Conservation (phyloP, 2,113 vertebrate species). For the Casuarius casuarius region DNA sequence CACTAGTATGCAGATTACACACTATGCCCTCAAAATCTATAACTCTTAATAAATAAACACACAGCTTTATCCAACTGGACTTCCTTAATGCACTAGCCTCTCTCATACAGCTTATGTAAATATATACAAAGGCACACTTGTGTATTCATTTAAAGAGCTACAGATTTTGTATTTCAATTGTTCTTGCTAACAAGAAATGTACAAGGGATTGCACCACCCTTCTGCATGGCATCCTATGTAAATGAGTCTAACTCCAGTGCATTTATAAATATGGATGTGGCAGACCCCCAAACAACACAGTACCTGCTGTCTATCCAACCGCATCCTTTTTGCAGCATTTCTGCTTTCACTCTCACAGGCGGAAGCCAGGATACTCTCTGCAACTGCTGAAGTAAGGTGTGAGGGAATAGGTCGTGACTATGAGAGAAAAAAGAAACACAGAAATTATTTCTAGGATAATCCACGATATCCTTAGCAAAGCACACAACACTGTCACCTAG, state of each 20-base stretch:
- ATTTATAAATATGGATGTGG: slow-evolving; percentile 7
- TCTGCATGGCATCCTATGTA: not conserved
- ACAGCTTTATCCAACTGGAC: not conserved
- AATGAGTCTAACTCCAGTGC: not conserved
- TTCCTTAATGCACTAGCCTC: not conserved
- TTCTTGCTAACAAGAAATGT: not conserved
- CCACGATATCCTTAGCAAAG: slow-evolving; percentile 3
- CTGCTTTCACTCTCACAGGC: slow-evolving; percentile 88
- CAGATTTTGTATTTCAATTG: slow-evolving; percentile 22
- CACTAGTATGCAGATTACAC: not conserved
- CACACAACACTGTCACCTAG: slow-evolving; percentile 27
- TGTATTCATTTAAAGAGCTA: not conserved
- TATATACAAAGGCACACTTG: slow-evolving; percentile 3
- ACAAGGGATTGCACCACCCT: not conserved
- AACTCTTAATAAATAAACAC: not conserved
- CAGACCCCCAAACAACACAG: slow-evolving; percentile 24
- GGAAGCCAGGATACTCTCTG: slow-evolving; percentile 88
- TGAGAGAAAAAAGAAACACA: slow-evolving; percentile 70
- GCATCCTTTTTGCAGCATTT: slow-evolving; percentile 88
- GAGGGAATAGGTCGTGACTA: slow-evolving; percentile 89
- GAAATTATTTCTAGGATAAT: slow-evolving; percentile 72
- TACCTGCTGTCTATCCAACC: slow-evolving; percentile 87
- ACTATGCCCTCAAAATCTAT: not conserved
- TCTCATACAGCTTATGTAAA: not conserved
- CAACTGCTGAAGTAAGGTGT: slow-evolving; percentile 89